Conservation (phyloP, 1,140 invertebrate genomes). For the Heterodera schachtii region DNA sequence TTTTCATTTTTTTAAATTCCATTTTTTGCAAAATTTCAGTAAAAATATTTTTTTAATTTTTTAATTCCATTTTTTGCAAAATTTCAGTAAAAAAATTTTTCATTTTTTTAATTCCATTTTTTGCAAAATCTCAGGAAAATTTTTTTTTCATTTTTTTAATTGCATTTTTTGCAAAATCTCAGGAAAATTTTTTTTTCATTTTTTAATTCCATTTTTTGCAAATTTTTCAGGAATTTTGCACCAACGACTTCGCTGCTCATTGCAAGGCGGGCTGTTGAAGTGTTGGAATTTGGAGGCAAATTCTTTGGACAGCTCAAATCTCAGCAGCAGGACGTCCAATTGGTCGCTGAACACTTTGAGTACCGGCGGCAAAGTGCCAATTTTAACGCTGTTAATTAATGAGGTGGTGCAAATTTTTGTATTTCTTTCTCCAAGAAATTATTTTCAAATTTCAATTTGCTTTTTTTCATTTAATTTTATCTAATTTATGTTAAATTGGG, state of each 20-base stretch:
- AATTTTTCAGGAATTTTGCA: slow-evolving; percentile 20
- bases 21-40: no score
- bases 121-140: no score
- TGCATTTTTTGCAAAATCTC: no score
- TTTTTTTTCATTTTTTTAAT: no score
- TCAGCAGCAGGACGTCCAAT: background rate
- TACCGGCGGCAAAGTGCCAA: background rate
- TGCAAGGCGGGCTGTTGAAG: slow-evolving; percentile 21
- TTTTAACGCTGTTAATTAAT: slow-evolving; percentile 14
- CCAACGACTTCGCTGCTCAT: slow-evolving; percentile 11
- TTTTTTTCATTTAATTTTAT: no score
- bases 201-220: background rate
- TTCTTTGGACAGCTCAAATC: background rate
- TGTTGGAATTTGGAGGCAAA: slow-evolving; percentile 21
- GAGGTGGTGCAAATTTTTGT: background rate
- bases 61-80: no score
- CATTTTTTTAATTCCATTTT: no score
- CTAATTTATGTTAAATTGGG: no score
- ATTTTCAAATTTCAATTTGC: background rate
- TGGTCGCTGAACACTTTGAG: background rate
- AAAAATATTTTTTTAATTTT: no score
- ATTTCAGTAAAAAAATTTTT: no score
- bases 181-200: no score
- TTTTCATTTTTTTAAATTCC: no score
- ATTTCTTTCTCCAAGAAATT: background rate